Conservation (phyloP, 2,888 invertebrate species). For the Oxystoma pomonae region DNA sequence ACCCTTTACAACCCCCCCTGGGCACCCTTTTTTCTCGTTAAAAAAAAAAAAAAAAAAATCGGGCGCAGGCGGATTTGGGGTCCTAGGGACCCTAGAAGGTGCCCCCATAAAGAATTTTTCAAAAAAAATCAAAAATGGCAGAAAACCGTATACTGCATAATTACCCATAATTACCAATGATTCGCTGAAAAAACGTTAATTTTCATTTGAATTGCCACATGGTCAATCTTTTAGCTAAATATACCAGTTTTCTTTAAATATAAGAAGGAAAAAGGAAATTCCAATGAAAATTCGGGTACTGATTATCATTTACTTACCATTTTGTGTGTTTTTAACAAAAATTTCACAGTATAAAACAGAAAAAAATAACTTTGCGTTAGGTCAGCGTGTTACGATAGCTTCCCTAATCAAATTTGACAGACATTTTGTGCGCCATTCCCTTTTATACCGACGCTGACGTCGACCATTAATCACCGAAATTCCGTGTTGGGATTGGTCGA, state of each 20-base stretch:
- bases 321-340: neutral
- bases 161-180: too few relatives aligned
- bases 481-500: slow-evolving; percentile 50
- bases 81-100: too few relatives aligned
- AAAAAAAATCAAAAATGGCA: too few relatives aligned
- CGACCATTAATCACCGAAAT: slow-evolving; percentile 52
- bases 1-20: too few relatives aligned
- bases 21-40: too few relatives aligned
- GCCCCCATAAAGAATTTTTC: too few relatives aligned
- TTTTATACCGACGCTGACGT: slow-evolving; percentile 34
- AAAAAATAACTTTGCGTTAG: neutral
- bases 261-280: neutral
- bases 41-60: too few relatives aligned
- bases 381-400: neutral
- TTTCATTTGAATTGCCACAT: too few relatives aligned
- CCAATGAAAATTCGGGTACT: neutral
- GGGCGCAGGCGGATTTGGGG: too few relatives aligned
- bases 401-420: neutral
- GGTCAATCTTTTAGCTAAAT: neutral
- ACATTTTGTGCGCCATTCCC: neutral
- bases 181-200: too few relatives aligned
- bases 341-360: neutral
- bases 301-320: neutral
- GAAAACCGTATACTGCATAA: too few relatives aligned
- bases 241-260: neutral